Evolutionary conservation across 1,140 invertebrate species (phyloP).

Genomic region (Macrotrachela quadricornifera): DNA sequence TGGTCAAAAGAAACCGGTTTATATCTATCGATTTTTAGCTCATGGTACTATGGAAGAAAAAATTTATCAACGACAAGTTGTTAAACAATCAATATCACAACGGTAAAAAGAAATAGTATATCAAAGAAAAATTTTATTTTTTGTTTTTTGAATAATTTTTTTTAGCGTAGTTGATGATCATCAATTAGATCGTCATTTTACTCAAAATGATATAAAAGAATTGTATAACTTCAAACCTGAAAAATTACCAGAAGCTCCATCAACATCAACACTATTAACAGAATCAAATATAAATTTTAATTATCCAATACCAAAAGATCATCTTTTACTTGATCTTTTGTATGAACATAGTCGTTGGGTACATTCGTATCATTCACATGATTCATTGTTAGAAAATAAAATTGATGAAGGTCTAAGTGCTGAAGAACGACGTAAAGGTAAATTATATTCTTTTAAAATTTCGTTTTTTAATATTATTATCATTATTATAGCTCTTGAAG

Average conservation of each 20-base stretch:
- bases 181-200: constrained; percentile 85
- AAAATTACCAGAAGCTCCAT: constrained; percentile 18
- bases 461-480: too few species aligned
- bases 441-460: too few species aligned
- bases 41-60: constrained; percentile 89
- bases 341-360: constrained; percentile 46
- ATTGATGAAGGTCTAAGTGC: constrained; percentile 4
- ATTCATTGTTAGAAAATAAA: constrained; percentile 54
- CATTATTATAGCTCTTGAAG: too few species aligned
- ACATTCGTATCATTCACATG: constrained; percentile 67
- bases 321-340: constrained; percentile 60
- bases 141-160: too few species aligned
- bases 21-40: constrained; percentile 77
- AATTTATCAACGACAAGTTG: constrained; percentile 81
- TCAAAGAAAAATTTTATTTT: too few species aligned
- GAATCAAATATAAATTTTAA: too few species aligned
- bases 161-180: constrained; percentile 69
- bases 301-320: constrained; percentile 37
- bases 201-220: constrained; percentile 58
- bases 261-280: too few species aligned
- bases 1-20: constrained; percentile 65
- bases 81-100: constrained; percentile 72
- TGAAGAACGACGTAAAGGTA: not conserved
- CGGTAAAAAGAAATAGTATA: constrained; percentile 24
- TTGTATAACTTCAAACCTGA: constrained; percentile 56